Base-by-base conservation (phyloP, 2,888 invertebrate species). In the Cancer borealis region DNA sequence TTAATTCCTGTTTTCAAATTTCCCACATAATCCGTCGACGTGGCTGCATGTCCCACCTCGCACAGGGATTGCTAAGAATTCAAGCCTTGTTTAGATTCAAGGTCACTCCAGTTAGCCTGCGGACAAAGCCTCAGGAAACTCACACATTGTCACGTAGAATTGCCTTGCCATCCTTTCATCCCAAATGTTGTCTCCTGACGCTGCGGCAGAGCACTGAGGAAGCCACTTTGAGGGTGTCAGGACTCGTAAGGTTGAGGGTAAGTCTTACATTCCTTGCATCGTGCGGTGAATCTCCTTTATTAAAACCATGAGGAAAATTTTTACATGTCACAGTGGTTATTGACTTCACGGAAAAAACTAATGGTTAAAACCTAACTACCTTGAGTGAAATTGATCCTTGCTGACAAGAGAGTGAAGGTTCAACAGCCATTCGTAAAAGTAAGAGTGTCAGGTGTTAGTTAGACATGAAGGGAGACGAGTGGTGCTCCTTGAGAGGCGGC, bases 101-200 rank as follows among this genome's bases (percentile, higher is more conserved):
- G 84, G 84, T 84, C 84, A 84, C 84, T 84, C 39, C 39, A 3
- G 84, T 84, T 39, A 39, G 84, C 30, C 39, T 12, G 39, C 14
- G 39, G 84, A 84, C 39, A 84, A 84, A 84, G 84, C 84, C 84
- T 84, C 84, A 84, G 39, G 84, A 30, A 84, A 17, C 84, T 84
- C 84, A 5, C 84, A 6, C n/a, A 39, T 84, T 84, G 84, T 84
- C 39, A 30, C 84, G 84, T 30, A 39, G 84, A 84, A 84, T 84
- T 84, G 84, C 84, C 30, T 84, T 84, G 39, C 39, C 84, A 84
- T 84, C 84, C 84, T 84, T 39, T 84, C 84, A 84, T 39, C 84
- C 84, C 84, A 84, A 26, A 39, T 39, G 14, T 12, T 12, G 30
- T 30, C 84, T n/a, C 84, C n/a, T 39, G 84, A 84, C 84, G 84